Percentiles rank a stretch among this genome's conserved stretches.
These are phyloP conservation scores for Chymomyza caudatula DNA, from an alignment of 2,888 invertebrate species.

Conservation along the genomic window DNA sequence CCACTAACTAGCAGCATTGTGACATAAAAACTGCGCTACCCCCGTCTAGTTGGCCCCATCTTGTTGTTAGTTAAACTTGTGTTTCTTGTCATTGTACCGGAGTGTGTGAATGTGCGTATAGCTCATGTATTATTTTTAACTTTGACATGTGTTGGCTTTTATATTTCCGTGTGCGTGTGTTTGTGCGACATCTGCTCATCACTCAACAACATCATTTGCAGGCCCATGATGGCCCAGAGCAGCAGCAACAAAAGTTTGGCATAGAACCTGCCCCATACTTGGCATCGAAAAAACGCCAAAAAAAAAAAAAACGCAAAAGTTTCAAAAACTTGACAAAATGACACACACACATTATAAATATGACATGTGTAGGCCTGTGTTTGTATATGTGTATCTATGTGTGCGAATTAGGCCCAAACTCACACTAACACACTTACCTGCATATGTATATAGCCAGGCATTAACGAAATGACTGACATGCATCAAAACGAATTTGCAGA, in stretches of 20 bases:
- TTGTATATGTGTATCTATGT: background rate
- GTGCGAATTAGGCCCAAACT: background rate
- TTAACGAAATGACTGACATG: background rate
- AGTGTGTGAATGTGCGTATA: background rate
- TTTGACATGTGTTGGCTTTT: conserved; percentile 68
- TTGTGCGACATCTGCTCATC: conserved; percentile 58
- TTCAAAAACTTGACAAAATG: conserved; percentile 63
- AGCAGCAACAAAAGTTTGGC: background rate
- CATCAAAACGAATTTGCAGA: background rate
- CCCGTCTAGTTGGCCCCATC: background rate
- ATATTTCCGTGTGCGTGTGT: conserved; percentile 16
- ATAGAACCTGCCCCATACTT: background rate
- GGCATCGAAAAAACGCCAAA: conserved; percentile 1
- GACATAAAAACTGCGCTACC: conserved; percentile 10
- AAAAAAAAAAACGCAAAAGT: conserved; percentile 40
- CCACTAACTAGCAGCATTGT: background rate
- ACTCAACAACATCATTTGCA: conserved; percentile 49
- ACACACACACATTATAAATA: conserved; percentile 20
- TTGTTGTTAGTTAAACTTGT: conserved; percentile 1
- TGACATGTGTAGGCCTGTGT: conserved; percentile 11
- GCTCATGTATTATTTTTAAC: conserved; percentile 61
- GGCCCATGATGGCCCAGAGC: conserved; percentile 2
- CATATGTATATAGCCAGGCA: background rate
- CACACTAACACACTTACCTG: background rate
- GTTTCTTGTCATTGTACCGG: background rate